Evolutionary conservation across 2,888 invertebrate species (phyloP), one percentile per base, ranked within the genome.

Genomic region (Hirtodrosophila alboralis): DNA sequence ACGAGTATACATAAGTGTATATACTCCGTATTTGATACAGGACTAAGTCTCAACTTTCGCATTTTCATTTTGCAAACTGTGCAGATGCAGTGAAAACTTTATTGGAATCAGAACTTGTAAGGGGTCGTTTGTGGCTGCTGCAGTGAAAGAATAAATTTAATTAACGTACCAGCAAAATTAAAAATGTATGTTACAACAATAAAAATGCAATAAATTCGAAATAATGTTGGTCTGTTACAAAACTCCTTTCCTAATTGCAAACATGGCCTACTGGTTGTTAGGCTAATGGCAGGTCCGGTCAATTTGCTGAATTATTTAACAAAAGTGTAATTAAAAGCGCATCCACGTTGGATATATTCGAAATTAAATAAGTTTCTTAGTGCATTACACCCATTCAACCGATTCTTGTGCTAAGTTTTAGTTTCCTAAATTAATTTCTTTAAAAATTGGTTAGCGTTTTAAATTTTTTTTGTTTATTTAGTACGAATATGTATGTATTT

Each of bases 151-250:
- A 74, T 74, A 62, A 73, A 73, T 59, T 70, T 73, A 73, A 73
- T 73, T 66, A 73, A 56, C 57, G 74, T 57, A 57, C 61, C 73
- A 73, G 74, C 30, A 74, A 70, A 73, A 73, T 73, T 73, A 73
- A 73, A 70, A 70, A 73, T 73, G 26, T 61, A 73, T 73, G 58
- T 53, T 53, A 52, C 74, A 48, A 59, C n/a, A 73, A 73, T 70
- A 73, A 73, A n/a, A 73, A 73, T 66, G 73, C 66, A 70, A 69
- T 73, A 69, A 73, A 73, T 74, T 47, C 53, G 56, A 70, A 62
- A 66, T 54, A 54, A 58, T 26, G 51, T 44, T 62, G 51, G 37
- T 44, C 43, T 27, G 47, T 38, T 13, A 7, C 44, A 36, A 13
- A 40, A 31, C 33, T 40, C 37, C 41, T 16, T 49, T 52, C 18